These are phyloP conservation scores for Gephyroberyx darwinii DNA, from an alignment of 2,797 vertebrate species.

Conservation along the genomic window DNA sequence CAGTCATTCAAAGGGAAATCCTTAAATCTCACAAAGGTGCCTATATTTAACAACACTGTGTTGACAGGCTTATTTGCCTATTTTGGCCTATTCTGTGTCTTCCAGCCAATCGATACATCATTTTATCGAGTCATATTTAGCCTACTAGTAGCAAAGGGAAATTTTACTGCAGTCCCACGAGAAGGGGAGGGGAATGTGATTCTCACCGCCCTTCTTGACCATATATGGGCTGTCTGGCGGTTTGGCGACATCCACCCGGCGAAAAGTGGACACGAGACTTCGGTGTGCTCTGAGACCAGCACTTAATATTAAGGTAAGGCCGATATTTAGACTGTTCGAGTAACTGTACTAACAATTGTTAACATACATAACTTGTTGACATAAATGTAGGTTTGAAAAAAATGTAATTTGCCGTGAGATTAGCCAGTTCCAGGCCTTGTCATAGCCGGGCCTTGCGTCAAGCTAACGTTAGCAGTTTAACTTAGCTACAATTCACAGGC, in stretches of 20 bases:
- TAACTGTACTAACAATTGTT: rapidly evolving
- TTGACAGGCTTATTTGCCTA: not conserved
- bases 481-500: conserved; percentile 40
- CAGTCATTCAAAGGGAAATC: no score
- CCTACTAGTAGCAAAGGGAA: not conserved
- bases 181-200: conserved; percentile 30
- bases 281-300: conserved; percentile 60
- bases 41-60: not conserved
- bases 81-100: not conserved
- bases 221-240: conserved; percentile 76
- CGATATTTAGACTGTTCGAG: not conserved
- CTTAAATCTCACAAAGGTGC: not conserved
- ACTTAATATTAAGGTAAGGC: conserved; percentile 55
- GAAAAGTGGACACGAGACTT: conserved; percentile 75
- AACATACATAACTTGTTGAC: rapidly evolving
- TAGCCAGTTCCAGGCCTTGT: conserved; percentile 11
- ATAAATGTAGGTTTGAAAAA: not conserved
- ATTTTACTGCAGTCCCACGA: conserved; percentile 58
- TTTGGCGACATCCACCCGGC: conserved; percentile 74
- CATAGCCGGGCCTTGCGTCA: conserved; percentile 57
- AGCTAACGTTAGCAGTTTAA: conserved; percentile 34
- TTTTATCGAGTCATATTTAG: not conserved
- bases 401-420: not conserved
- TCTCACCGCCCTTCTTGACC: conserved; percentile 59
- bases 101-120: not conserved